Conservation (phyloP, 2,113 vertebrate genomes). For the Rhabdomys dilectus region DNA sequence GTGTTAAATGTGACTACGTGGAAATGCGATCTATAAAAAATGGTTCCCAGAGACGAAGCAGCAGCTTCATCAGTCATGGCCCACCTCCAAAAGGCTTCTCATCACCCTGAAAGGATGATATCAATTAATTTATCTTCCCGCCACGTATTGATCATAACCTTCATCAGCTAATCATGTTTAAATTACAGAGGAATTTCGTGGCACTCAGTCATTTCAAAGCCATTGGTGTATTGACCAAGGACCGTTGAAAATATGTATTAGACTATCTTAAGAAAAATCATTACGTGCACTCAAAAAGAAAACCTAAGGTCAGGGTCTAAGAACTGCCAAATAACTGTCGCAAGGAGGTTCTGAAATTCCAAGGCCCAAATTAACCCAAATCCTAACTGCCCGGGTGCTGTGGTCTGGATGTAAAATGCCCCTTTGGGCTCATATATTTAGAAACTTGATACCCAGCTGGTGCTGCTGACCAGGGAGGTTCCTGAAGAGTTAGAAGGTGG, state of each 20-base stretch:
- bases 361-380: conserved; percentile 58
- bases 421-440: too few relatives aligned
- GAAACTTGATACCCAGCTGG: too few relatives aligned
- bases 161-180: conserved; percentile 90
- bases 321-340: background rate
- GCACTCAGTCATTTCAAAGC: conserved; percentile 88
- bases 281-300: conserved; percentile 68
- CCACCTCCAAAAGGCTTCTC: conserved; percentile 85
- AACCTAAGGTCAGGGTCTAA: conserved; percentile 77
- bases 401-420: background rate
- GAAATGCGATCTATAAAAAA: conserved; percentile 81
- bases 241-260: conserved; percentile 79
- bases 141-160: conserved; percentile 89
- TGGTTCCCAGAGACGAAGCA: conserved; percentile 72
- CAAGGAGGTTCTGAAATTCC: background rate
- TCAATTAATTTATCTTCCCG: conserved; percentile 89
- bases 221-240: conserved; percentile 86
- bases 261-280: conserved; percentile 81
- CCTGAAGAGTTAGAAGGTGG: background rate
- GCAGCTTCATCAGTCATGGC: conserved; percentile 87
- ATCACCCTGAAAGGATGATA: conserved; percentile 87
- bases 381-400: background rate
- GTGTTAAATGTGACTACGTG: conserved; percentile 81
- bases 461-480: too few relatives aligned
- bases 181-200: conserved; percentile 87